Conservation (phyloP, 2,888 invertebrate species). For the Meiosimyza platycephala region DNA sequence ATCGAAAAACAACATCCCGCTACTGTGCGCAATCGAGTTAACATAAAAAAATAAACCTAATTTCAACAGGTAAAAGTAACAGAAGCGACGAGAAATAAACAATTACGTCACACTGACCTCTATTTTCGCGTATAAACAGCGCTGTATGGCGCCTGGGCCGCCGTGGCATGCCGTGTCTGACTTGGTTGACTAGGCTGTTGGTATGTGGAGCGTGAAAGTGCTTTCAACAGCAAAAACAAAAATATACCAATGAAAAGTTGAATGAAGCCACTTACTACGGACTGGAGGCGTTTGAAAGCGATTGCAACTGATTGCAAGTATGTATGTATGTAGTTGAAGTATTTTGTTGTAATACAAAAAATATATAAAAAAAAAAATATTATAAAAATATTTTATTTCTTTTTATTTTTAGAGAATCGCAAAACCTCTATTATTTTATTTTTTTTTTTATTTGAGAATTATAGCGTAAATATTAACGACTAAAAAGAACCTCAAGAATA, state of each 20-base stretch:
- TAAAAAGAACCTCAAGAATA: too few species aligned
- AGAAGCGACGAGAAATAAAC: conserved; percentile 2
- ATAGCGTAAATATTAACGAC: too few species aligned
- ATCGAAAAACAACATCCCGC: too few species aligned
- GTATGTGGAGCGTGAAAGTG: conserved; percentile 28
- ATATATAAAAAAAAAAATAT: too few species aligned
- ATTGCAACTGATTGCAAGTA: too few species aligned
- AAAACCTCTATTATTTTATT: too few species aligned
- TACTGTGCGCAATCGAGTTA: not conserved
- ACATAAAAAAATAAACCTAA: not conserved
- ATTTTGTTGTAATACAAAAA: too few species aligned
- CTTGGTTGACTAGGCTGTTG: not conserved
- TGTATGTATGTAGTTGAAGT: too few species aligned
- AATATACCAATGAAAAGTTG: not conserved
- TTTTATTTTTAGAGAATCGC: too few species aligned
- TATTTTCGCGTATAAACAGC: conserved; percentile 1
- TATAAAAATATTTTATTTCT: too few species aligned
- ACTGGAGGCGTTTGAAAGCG: too few species aligned
- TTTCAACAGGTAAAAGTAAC: not conserved
- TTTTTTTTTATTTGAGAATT: too few species aligned
- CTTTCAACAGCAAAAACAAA: conserved; percentile 15
- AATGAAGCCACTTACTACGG: not conserved
- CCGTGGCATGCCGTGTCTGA: not conserved
- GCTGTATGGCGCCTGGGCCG: not conserved
- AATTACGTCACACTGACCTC: conserved; percentile 25